These are phyloP conservation scores for Paedocypris sp. DNA, from an alignment of 2,113 vertebrate genomes.

Conservation along the genomic window DNA sequence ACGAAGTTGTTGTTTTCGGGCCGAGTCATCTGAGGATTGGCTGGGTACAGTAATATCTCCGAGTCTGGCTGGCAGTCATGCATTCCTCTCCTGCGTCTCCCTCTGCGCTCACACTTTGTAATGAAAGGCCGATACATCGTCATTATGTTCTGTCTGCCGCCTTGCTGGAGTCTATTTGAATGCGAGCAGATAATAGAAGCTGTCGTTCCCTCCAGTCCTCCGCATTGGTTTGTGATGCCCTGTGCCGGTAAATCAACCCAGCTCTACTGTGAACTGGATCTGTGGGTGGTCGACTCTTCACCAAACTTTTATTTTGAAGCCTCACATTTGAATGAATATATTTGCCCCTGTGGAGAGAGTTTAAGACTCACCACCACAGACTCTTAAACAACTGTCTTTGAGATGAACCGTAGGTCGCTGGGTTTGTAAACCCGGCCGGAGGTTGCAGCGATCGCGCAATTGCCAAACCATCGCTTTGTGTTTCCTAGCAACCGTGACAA, in stretches of 20 bases:
- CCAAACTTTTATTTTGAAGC: conserved; percentile 1
- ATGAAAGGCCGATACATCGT: neutral
- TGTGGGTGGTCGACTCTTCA: conserved; percentile 5
- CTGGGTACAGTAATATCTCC: too few species aligned
- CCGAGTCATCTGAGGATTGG: too few species aligned
- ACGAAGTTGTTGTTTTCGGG: too few species aligned
- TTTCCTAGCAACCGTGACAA: neutral
- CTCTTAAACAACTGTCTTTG: neutral
- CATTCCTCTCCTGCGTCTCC: too few species aligned
- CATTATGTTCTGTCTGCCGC: neutral
- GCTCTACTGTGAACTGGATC: conserved; percentile 4
- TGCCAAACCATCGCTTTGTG: neutral
- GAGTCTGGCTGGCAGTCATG: too few species aligned
- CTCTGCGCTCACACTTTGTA: too few species aligned
- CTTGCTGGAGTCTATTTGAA: neutral
- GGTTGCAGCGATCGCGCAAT: neutral
- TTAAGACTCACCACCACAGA: neutral
- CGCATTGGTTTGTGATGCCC: neutral
- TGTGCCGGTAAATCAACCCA: neutral
- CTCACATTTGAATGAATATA: conserved; percentile 1
- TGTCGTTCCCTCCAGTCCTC: conserved; percentile 1
- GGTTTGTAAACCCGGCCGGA: neutral
- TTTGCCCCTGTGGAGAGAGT: neutral
- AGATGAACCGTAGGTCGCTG: neutral
- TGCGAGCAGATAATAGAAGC: neutral